Percentiles rank a stretch among this genome's conserved stretches.
These are phyloP conservation scores for Ormyrus nitidulus DNA, from an alignment of 2,888 invertebrate species.

Conservation along the genomic window DNA sequence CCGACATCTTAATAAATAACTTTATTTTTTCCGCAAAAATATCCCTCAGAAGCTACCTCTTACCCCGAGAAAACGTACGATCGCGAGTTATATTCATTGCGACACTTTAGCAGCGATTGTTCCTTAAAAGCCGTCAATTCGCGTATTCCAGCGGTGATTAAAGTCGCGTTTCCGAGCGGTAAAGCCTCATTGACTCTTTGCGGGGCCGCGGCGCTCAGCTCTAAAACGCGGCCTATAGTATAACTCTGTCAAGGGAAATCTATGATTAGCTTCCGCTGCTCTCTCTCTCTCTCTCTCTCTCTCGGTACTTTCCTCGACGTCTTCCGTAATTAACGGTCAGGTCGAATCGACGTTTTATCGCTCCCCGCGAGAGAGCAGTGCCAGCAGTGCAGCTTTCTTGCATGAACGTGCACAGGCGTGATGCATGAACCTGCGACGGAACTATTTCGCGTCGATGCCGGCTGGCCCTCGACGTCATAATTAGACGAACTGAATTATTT, in stretches of 20 bases:
- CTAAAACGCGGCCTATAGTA: background rate
- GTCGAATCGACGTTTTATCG: constrained; percentile 6
- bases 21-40: too few relatives aligned
- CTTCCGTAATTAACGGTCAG: constrained; percentile 9
- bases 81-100: too few relatives aligned
- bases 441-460: constrained; percentile 31
- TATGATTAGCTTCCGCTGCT: constrained; percentile 43
- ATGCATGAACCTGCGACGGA: constrained; percentile 12
- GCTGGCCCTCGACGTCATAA: constrained; percentile 19
- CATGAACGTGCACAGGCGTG: background rate
- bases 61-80: background rate
- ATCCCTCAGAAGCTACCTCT: too few relatives aligned
- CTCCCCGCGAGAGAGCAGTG: background rate
- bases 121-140: background rate
- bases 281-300: background rate
- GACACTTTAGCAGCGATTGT: background rate
- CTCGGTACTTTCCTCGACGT: constrained; percentile 19
- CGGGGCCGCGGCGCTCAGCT: background rate
- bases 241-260: constrained; percentile 32
- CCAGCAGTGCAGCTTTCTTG: background rate
- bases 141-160: background rate
- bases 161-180: too few relatives aligned
- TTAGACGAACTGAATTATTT: constrained; percentile 41
- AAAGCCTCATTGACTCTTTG: too few relatives aligned
- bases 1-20: too few relatives aligned